These are phyloP conservation scores for Pachyuromys duprasi DNA, from an alignment of 2,797 vertebrate genomes.

Conservation along the genomic window DNA sequence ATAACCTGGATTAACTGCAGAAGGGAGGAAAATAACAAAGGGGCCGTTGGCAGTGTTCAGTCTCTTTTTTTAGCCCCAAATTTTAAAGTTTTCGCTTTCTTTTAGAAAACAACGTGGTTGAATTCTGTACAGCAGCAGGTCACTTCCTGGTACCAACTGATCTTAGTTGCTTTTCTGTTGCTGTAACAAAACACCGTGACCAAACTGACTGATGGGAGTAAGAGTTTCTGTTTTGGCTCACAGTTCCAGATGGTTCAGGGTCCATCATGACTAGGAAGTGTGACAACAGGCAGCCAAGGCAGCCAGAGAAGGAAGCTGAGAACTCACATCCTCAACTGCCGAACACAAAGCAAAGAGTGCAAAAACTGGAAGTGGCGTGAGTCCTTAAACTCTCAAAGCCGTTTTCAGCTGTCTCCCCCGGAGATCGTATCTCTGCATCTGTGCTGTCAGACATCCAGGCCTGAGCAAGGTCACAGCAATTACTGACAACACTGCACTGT, in stretches of 20 bases:
- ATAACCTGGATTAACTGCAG: background rate
- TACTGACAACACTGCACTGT: background rate
- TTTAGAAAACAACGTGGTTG: background rate
- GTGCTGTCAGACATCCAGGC: background rate
- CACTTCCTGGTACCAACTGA: background rate
- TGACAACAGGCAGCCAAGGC: background rate
- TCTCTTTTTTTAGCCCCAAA: background rate
- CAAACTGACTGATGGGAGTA: background rate
- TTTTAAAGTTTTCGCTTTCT: background rate
- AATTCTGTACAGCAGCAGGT: background rate
- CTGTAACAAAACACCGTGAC: background rate
- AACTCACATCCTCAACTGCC: background rate
- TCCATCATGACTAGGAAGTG: background rate
- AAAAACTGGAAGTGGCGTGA: background rate
- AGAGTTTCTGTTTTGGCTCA: background rate
- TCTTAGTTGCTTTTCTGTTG: background rate
- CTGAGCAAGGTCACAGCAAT: fast-evolving
- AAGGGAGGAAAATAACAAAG: background rate
- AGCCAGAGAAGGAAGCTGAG: background rate
- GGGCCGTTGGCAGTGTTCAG: background rate
- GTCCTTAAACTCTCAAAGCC: background rate
- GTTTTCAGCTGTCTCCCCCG: fast-evolving
- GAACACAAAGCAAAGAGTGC: background rate
- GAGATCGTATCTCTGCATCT: fast-evolving
- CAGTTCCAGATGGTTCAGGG: background rate